Evolutionary conservation across 2,888 invertebrate species (phyloP), one percentile per base, ranked within the genome.

Genomic region (Rhagium mordax): DNA sequence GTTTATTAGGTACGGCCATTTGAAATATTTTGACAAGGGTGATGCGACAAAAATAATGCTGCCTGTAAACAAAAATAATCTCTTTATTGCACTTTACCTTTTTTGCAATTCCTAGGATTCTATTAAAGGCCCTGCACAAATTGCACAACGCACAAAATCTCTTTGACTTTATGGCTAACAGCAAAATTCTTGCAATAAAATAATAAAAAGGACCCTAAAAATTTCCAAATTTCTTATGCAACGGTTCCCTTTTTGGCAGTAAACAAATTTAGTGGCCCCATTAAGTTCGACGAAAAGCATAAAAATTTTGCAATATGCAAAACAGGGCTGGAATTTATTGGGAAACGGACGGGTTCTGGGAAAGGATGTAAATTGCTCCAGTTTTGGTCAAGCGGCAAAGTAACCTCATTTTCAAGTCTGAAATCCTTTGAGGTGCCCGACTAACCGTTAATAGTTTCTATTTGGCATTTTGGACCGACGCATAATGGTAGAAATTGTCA

Each of bases 301-400:
- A 49, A 49, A 49, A 49, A 49, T 49, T 49, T 18, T 49, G 49
- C 49, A 49, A 49, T 49, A 49, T 49, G 49, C 49, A 49, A 49
- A 49, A 13, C n/a, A 49, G 18, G 16, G n/a, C 49, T 10, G 10
- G 1, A 33, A 33, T 33, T 33, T 33, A 33, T 33, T 33, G 33
- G 10, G 10, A 33, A 33, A 10, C 33, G 33, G 33, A 10, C 33
- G 33, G 49, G 15, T 49, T 49, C 49, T 18, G 15, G 49, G 49
- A 49, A 49, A 49, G 49, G 49, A 49, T 49, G n/a, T 6, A 18
- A 2, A 18, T 18, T 49, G 49, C 49, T 49, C 49, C n/a, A 49
- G 18, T 49, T 49, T 49, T 16, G 15, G n/a, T 18, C 49, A 1
- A 16, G 6, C 16, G 8, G 49, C 4, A 15, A 49, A 33, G 33